These are phyloP conservation scores for Zygaena filipendulae DNA, from an alignment of 2,888 invertebrate genomes.

Conservation along the genomic window DNA sequence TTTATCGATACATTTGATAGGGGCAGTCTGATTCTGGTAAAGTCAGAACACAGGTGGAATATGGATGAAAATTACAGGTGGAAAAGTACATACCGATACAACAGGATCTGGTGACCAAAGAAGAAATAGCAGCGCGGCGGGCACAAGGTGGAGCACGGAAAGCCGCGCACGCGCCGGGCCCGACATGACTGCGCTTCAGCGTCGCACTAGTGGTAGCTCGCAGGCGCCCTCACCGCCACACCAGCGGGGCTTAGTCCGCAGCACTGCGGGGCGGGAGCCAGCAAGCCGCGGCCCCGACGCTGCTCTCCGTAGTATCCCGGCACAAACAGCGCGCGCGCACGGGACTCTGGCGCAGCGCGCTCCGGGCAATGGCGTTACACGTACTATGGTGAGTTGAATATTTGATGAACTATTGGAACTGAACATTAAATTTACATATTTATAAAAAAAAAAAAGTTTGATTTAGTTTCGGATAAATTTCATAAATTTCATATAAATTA, in stretches of 20 bases:
- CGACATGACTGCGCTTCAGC: conserved; percentile 54
- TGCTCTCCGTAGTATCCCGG: conserved; percentile 64
- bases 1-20: conserved; percentile 13
- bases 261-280: conserved; percentile 41
- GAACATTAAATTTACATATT: neutral
- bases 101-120: conserved; percentile 31
- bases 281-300: conserved; percentile 40
- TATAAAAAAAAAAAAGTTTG: neutral
- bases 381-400: conserved; percentile 53
- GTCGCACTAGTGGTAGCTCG: conserved; percentile 59
- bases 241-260: conserved; percentile 24
- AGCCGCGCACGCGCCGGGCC: conserved; percentile 62
- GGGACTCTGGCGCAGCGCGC: conserved; percentile 61
- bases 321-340: conserved; percentile 65
- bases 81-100: conserved; percentile 43
- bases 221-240: conserved; percentile 32
- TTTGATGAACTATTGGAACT: too few relatives aligned
- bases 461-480: too few relatives aligned
- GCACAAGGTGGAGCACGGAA: conserved; percentile 40
- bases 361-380: conserved; percentile 61
- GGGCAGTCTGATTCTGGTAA: neutral
- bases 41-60: too few relatives aligned
- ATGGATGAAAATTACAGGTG: conserved; percentile 7
- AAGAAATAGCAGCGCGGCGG: conserved; percentile 41
- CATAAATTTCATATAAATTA: too few relatives aligned